Evolutionary conservation across 2,888 invertebrate genomes (phyloP).

Genomic region (Noctua janthe): DNA sequence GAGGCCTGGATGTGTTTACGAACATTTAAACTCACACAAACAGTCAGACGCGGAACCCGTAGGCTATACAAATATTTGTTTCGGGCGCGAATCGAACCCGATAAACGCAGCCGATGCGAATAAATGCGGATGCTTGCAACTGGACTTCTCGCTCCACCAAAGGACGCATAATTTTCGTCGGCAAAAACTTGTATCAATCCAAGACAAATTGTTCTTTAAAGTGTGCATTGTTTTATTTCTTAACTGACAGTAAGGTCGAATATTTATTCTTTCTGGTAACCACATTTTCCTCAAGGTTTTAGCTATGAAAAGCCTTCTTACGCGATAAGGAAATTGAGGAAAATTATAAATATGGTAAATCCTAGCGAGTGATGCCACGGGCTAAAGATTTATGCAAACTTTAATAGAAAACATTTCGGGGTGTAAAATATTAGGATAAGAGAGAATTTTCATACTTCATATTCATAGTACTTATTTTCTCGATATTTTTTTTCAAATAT

Average conservation of each 20-base stretch:
- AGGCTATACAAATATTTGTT: too few species aligned
- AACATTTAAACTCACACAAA: not conserved
- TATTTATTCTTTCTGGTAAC: not conserved
- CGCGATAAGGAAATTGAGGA: not conserved
- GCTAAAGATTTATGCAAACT: not conserved
- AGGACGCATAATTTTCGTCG: not conserved
- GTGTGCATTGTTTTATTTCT: not conserved
- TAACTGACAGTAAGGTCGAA: not conserved
- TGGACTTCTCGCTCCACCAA: too few species aligned
- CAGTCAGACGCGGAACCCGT: not conserved
- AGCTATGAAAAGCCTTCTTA: not conserved
- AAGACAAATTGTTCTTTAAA: not conserved
- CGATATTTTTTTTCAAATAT: not conserved
- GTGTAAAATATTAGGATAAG: not conserved
- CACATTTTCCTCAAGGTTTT: not conserved
- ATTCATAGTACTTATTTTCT: not conserved
- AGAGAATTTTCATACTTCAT: not conserved
- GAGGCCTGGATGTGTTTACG: not conserved
- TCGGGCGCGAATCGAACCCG: not conserved
- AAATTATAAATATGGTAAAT: constrained; percentile 6
- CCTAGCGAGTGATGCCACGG: not conserved
- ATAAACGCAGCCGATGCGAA: not conserved
- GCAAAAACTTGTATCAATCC: not conserved
- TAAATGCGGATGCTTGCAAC: too few species aligned
- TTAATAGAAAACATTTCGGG: constrained; percentile 17